Evolutionary conservation across 2,888 invertebrate genomes (phyloP), one percentile per base, ranked within the genome.

Genomic region (Lepidochrysops patricia): DNA sequence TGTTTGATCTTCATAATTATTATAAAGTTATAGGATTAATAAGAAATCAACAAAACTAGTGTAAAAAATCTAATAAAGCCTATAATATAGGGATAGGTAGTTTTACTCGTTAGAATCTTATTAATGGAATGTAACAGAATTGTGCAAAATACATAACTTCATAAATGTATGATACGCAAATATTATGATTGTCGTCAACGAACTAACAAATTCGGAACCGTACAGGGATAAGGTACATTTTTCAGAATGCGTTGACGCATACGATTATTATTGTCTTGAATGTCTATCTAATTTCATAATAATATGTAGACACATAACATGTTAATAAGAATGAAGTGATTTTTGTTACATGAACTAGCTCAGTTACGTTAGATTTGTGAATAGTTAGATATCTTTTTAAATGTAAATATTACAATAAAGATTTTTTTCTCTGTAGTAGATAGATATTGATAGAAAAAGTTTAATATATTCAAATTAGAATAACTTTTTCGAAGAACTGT

Each of bases 151-250:
- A 54, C 54, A 4, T 54, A 37, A 32, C 29, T 29, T 29, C 13
- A 29, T 12, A 25, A 23, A 49, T 23, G 32, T 15, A 54, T 32
- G 19, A 54, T 32, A 32, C 15, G n/a, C n/a, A n/a, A 32, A 54
- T 15, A 19, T 29, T 29, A n/a, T 25, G n/a, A 54, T 32, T 19
- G 3, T 52, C 70, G 9, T 43, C 43, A 12, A 43, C 43, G 43
- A 71, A 72, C 70, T 69, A 77, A 85, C 89, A 88, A 88, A 88
- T 88, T 89, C 89, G 89, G 89, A 86, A 84, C 76, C 82, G 84
- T 88, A 89, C 89, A 89, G 89, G 89, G 89, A 89, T 84, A 82
- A 74, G 72, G 72, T 80, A 74, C 79, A 76, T 70, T 70, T 70
- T 71, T 74, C 72, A 70, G 70, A 75, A 77, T 71, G 69, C 72